Percentiles rank a stretch among this genome's conserved stretches.
phyloP scores from a whole-genome alignment of 2,888 invertebrate species.

The Philaethria dido region DNA sequence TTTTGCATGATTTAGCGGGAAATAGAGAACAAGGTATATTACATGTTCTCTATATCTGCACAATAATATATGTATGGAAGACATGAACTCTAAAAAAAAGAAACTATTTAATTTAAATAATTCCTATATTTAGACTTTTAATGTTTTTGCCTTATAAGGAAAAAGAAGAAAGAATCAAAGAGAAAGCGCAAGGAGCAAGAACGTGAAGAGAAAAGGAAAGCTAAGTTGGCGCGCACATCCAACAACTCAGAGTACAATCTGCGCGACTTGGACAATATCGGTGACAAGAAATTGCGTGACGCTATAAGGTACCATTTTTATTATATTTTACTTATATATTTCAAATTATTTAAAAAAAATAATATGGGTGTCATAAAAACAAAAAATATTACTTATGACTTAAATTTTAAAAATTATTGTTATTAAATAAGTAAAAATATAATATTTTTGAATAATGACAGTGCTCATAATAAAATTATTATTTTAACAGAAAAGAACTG shows the following conservation, averaged over 20 bases:
- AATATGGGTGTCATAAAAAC: too few species aligned
- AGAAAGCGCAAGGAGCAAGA: conserved; percentile 88
- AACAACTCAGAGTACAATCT: conserved; percentile 84
- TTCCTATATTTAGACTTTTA: not conserved
- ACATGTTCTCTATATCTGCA: too few species aligned
- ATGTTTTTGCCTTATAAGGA: conserved; percentile 56
- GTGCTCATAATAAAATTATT: not conserved
- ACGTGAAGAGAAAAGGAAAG: conserved; percentile 87
- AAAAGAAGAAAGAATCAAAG: conserved; percentile 89
- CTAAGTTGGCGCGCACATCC: conserved; percentile 84
- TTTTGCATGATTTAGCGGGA: too few species aligned
- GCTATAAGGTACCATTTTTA: conserved; percentile 83
- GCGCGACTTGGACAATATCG: conserved; percentile 86
- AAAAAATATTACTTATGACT: too few species aligned
- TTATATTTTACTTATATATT: not conserved
- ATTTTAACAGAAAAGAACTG: conserved; percentile 69
- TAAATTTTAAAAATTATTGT: not conserved
- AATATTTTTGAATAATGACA: too few species aligned
- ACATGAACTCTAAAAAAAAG: too few species aligned
- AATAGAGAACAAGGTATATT: too few species aligned
- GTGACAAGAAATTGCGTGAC: conserved; percentile 86
- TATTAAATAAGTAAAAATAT: not conserved
- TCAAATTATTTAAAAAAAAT: too few species aligned
- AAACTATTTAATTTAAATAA: too few species aligned
- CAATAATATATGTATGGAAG: too few species aligned